A percentile compares a stretch with the other conserved stretches of the same genome.
Conservation (phyloP, 2,113 vertebrate species). For the Oreocharis arfaki region DNA sequence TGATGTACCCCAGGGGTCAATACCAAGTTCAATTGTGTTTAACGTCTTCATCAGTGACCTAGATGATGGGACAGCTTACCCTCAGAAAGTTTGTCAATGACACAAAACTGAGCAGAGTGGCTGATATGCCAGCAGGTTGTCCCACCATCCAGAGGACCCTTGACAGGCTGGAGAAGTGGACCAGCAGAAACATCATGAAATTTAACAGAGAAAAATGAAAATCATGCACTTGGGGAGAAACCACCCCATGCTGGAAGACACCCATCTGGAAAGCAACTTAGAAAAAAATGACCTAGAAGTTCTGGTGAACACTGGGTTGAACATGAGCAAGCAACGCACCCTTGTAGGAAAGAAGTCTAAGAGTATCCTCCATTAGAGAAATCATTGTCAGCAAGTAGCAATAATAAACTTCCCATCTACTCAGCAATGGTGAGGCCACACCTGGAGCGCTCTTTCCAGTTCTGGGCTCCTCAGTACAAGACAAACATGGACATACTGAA, state of each 20-base stretch:
- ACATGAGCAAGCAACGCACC: not conserved
- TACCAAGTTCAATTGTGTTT: not conserved
- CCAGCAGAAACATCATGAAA: not conserved
- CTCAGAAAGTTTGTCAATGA: not conserved
- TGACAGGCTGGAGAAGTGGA: not conserved
- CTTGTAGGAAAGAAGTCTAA: not conserved
- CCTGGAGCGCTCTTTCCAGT: not conserved
- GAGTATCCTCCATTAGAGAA: not conserved
- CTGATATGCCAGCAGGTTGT: not conserved
- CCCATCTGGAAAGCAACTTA: not conserved
- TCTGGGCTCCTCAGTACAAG: not conserved
- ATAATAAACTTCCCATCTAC: not conserved
- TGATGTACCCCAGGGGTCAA: not conserved
- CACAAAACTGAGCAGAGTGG: not conserved
- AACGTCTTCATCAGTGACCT: not conserved
- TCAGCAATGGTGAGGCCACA: not conserved
- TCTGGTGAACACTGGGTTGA: not conserved
- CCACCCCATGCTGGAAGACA: not conserved
- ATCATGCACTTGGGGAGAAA: not conserved
- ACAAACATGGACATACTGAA: not conserved
- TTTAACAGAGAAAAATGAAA: not conserved
- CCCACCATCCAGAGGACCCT: not conserved
- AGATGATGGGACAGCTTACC: too few relatives aligned
- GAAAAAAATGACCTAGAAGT: not conserved
- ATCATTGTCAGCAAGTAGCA: not conserved